Base-by-base conservation (phyloP, 2,888 invertebrate species). In the Chymomyza caudatula region DNA sequence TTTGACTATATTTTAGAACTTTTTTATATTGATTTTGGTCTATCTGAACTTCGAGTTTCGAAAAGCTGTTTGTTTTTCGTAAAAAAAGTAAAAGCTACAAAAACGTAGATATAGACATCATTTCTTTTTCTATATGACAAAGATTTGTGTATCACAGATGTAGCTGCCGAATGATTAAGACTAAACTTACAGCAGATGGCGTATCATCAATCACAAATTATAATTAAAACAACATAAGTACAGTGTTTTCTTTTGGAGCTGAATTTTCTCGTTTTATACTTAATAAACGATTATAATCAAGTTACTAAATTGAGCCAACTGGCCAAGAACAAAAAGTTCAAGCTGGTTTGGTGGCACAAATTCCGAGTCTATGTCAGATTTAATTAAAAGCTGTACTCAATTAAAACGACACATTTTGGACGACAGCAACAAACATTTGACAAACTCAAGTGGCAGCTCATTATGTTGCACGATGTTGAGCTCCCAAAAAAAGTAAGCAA, bases 391-490 rank as follows among this genome's bases (percentile, higher is more conserved):
- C 29, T 37, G 29, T 37, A 37, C 29, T 37, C 77, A 67, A 63
- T 71, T 56, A 55, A 67, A 63, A 59, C 69, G 80, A 69, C 83
- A 71, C 74, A 81, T 81, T 67, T 68, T 69, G 29, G 29, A 37
- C 29, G 29, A 37, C 29, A 37, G 29, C 55, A 63, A 29, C 1
- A 19, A 59, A 51, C 59, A 54, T 23, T 19, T 37, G 60, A 60
- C 51, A 55, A 68, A 56, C 15, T 17, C 47, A 47, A 47, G 47
- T 47, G 15, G 15, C 47, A 47, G 17, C 47, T 47, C 19, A 47
- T 47, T 47, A 19, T 17, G 47, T 19, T 47, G 47, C 15, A 47
- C 15, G 5, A 15, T 11, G 11, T 37, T 37, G 29, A 37, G 29
- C 11, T 11, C 29, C 29, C 2, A 37, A 37, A 37, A 37, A 6